phyloP scores from a whole-genome alignment of 2,797 vertebrate species.

The Microctenopoma stevenorrisi region DNA sequence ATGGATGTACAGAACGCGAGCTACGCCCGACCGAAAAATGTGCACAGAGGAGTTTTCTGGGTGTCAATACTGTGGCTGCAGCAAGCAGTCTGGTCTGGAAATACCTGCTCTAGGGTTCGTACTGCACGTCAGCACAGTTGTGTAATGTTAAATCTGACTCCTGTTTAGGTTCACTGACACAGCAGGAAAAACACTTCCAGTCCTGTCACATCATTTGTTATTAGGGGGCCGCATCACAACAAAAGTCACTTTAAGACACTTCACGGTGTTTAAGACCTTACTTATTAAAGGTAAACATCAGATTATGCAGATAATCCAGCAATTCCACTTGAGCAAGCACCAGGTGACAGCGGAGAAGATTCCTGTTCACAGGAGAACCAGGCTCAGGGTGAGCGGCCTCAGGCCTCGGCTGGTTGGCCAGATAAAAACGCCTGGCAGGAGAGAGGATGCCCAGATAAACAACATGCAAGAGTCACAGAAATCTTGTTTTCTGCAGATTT shows the following conservation, averaged over 20 bases:
- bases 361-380: no score
- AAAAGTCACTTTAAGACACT: no score
- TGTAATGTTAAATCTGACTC: neutral
- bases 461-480: conserved; percentile 1
- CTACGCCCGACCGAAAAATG: neutral
- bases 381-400: no score
- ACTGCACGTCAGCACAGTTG: no score
- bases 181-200: neutral
- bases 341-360: no score
- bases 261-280: no score
- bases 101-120: no score
- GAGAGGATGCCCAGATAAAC: neutral
- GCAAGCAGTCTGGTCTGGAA: neutral
- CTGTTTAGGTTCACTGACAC: neutral
- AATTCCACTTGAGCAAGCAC: no score
- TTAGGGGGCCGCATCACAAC: no score
- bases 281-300: no score
- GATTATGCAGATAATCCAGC: no score
- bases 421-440: neutral
- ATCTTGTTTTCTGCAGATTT: conserved; percentile 38
- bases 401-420: neutral
- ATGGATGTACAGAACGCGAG: neutral
- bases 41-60: neutral
- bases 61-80: neutral
- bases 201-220: neutral